Conservation (phyloP, 2,888 invertebrate species). For the Entomobrya multifasciata region DNA sequence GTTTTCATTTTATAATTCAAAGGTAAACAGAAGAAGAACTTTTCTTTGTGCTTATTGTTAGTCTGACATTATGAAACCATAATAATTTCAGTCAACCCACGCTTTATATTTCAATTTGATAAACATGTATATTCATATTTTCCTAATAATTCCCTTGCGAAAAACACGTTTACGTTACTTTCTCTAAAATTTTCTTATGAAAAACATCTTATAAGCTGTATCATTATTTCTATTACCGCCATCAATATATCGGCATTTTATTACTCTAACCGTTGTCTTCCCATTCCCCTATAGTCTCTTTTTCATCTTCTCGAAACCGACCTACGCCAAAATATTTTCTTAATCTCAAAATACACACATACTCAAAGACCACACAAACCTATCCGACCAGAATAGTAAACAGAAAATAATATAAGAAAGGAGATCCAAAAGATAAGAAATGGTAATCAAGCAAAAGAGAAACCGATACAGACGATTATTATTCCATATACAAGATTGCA, state of each 20-base stretch:
- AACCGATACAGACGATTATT: background rate
- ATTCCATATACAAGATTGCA: background rate
- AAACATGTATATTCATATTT: background rate
- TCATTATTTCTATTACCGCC: background rate
- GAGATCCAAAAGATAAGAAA: background rate
- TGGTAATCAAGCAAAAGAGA: conserved; percentile 16
- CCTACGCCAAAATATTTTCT: background rate
- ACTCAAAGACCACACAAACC: background rate
- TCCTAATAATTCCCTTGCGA: background rate
- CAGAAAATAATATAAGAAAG: background rate
- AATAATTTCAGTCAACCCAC: background rate
- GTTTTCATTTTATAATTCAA: background rate
- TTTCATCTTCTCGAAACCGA: background rate
- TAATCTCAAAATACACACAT: background rate
- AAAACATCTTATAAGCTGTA: conserved; percentile 29
- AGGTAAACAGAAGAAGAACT: background rate
- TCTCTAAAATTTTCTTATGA: background rate
- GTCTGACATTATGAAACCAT: background rate
- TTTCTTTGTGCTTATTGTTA: background rate
- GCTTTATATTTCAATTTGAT: background rate
- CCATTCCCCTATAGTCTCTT: background rate
- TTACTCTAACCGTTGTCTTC: background rate
- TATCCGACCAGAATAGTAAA: background rate
- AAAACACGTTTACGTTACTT: background rate
- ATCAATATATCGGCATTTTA: conserved; percentile 40